A percentile compares a stretch with the other conserved stretches of the same genome.
Conservation (phyloP, 2,797 vertebrate species). For the Mycteria americana region DNA sequence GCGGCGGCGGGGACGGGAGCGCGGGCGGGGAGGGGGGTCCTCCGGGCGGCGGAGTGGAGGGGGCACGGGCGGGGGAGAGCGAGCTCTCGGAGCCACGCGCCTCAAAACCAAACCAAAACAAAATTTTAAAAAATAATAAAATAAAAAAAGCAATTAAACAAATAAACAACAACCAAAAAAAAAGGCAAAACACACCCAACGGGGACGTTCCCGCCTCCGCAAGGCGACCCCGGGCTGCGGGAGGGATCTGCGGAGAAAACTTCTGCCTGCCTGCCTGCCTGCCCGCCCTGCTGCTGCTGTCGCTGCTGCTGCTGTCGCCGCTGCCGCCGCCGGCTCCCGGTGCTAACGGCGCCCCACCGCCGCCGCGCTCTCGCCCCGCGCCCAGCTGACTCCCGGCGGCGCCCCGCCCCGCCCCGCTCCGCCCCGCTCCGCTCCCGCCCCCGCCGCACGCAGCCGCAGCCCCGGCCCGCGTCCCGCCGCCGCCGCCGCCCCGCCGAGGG, state of each 20-base stretch:
- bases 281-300: too few species aligned
- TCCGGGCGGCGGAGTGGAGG: background rate
- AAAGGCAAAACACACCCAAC: background rate
- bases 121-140: too few species aligned
- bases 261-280: background rate
- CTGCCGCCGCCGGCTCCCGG: background rate
- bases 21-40: background rate
- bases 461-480: conserved; percentile 10
- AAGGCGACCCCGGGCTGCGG: background rate
- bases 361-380: background rate
- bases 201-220: background rate
- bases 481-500: background rate
- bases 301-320: too few species aligned
- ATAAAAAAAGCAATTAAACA: background rate
- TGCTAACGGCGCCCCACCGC: background rate
- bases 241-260: background rate
- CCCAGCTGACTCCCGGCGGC: conserved; percentile 34
- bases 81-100: background rate
- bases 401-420: background rate
- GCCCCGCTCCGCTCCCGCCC: background rate
- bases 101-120: background rate
- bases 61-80: background rate
- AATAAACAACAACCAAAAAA: background rate
- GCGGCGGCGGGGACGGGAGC: background rate
- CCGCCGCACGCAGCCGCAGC: conserved; percentile 42